Evolutionary conservation across 2,888 invertebrate species (phyloP).

Genomic region (Rapana venosa): DNA sequence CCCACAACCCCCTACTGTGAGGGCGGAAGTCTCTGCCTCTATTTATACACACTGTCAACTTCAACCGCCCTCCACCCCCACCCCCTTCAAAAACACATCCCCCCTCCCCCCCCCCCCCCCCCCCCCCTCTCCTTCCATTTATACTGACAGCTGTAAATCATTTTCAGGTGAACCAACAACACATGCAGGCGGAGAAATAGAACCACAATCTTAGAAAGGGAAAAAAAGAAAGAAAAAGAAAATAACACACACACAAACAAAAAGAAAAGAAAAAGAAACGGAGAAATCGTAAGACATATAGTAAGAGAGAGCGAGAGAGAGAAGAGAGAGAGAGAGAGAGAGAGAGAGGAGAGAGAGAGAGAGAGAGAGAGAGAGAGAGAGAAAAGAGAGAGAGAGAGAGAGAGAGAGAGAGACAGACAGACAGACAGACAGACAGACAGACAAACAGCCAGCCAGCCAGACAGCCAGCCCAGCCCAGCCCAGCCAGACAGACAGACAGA

Average conservation of each 20-base stretch:
- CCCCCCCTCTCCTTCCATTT: neutral
- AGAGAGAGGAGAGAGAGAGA: too few species aligned
- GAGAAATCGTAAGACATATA: too few species aligned
- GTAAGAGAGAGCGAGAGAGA: too few species aligned
- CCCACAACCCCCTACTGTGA: too few species aligned
- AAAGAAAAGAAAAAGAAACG: neutral
- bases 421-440: too few species aligned
- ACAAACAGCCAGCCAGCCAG: too few species aligned
- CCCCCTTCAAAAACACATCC: neutral
- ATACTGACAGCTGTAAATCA: neutral
- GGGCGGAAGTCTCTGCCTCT: neutral
- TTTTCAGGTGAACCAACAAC: neutral
- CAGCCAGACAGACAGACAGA: too few species aligned
- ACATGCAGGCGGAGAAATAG: neutral
- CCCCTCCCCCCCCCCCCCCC: neutral
- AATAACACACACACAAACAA: neutral
- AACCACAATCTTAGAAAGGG: neutral
- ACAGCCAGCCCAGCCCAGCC: too few species aligned
- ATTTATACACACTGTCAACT: constrained; percentile 23
- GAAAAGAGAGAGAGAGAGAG: too few species aligned
- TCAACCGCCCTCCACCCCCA: neutral
- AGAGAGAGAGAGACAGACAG: too few species aligned
- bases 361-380: too few species aligned
- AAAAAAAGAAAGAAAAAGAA: neutral
- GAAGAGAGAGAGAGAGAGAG: too few species aligned